Percentiles rank a stretch among this genome's conserved stretches.
Evolutionary conservation across 1,140 invertebrate species (phyloP).

Genomic region (Pemphigus obesinymphae): DNA sequence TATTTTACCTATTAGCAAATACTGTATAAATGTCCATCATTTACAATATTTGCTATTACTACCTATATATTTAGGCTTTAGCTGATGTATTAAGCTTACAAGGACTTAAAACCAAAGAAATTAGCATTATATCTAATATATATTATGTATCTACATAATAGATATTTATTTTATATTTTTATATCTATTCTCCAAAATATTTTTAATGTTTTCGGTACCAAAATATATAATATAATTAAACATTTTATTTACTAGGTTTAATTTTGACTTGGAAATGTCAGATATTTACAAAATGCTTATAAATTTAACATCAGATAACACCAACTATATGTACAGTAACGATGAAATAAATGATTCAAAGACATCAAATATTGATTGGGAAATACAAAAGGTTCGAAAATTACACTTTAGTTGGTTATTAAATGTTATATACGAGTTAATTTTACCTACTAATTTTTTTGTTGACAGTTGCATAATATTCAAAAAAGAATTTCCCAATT

Average conservation of each 20-base stretch:
- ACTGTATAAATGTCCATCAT: no score
- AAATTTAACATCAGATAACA: neutral
- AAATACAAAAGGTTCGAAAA: slow-evolving; percentile 19
- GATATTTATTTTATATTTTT: neutral
- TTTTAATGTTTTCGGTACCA: no score
- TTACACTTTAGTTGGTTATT: neutral
- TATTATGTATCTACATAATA: no score
- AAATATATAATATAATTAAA: neutral
- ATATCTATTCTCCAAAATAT: no score
- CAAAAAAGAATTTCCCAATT: slow-evolving; percentile 1
- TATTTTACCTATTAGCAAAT: neutral
- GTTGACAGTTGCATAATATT: neutral
- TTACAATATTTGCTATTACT: no score
- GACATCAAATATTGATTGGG: neutral
- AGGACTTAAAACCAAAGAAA: no score
- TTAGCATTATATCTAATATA: no score
- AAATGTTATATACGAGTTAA: neutral
- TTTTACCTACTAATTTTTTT: neutral
- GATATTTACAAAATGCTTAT: slow-evolving; percentile 1
- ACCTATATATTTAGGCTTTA: no score
- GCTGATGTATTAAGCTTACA: no score
- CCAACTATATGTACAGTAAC: neutral
- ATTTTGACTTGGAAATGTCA: slow-evolving; percentile 32
- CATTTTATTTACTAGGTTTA: neutral
- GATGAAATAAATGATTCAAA: neutral